A percentile compares a stretch with the other conserved stretches of the same genome.
phyloP scores from a whole-genome alignment of 2,888 invertebrate species.

The Drosophila cracens region DNA sequence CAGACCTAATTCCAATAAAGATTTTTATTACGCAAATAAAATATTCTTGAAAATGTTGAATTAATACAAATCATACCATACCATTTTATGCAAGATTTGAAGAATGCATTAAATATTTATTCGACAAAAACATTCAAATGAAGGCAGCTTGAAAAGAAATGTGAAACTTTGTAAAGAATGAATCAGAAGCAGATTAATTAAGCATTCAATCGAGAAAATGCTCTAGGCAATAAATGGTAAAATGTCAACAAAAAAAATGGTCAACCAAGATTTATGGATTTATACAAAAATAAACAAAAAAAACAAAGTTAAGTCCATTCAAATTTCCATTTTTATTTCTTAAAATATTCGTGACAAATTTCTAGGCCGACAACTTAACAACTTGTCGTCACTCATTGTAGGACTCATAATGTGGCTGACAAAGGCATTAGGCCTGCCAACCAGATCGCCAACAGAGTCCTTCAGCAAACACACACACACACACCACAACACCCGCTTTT shows the following conservation, averaged over 20 bases:
- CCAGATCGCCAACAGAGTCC: constrained; percentile 6
- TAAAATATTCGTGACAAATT: constrained; percentile 17
- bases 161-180: not conserved
- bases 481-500: constrained; percentile 16
- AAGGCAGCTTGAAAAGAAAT: not conserved
- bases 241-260: not conserved
- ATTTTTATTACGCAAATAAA: not conserved
- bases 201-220: not conserved
- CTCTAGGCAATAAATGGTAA: not conserved
- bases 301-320: constrained; percentile 3
- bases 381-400: constrained; percentile 9
- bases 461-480: not conserved
- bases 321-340: constrained; percentile 14
- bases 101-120: not conserved
- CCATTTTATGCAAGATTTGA: not conserved
- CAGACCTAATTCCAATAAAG: not conserved
- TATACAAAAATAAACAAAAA: constrained; percentile 1
- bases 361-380: constrained; percentile 24
- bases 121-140: not conserved
- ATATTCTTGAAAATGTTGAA: not conserved
- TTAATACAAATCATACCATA: not conserved
- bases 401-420: constrained; percentile 20
- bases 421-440: constrained; percentile 27
- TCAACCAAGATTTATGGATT: not conserved
- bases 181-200: not conserved